phyloP scores from a whole-genome alignment of 2,113 vertebrate species.

The Callionymus lyra region DNA sequence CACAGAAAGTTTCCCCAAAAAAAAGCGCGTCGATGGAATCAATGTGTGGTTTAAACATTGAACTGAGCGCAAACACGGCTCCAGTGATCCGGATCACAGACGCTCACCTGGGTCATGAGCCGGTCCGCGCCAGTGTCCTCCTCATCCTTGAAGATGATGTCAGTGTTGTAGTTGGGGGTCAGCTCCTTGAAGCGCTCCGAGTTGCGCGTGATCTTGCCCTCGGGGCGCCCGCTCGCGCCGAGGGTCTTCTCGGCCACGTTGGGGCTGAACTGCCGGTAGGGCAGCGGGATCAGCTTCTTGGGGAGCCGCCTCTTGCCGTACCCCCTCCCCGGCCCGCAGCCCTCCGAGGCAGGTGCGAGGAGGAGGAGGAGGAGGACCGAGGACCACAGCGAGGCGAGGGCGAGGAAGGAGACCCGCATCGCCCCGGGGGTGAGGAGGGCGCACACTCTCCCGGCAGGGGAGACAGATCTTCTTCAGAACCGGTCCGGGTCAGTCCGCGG shows the following conservation, averaged over 20 bases:
- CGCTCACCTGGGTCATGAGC: constrained; percentile 92
- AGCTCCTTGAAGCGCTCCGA: constrained; percentile 95
- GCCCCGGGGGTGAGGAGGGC: constrained; percentile 52
- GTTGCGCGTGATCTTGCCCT: constrained; percentile 88
- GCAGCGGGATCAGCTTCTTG: constrained; percentile 86
- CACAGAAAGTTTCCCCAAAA: not conserved
- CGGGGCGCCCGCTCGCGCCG: constrained; percentile 89
- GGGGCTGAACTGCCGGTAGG: constrained; percentile 88
- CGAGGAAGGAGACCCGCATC: constrained; percentile 80
- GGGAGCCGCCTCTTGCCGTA: constrained; percentile 88
- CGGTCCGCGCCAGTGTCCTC: constrained; percentile 96
- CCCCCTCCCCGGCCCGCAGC: constrained; percentile 92
- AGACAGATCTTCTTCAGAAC: constrained; percentile 56
- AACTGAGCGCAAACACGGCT: constrained; percentile 41
- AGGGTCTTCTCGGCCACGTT: constrained; percentile 96
- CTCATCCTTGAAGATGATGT: constrained; percentile 98
- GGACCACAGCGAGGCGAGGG: constrained; percentile 69
- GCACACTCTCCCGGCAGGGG: constrained; percentile 61
- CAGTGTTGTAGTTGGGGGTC: constrained; percentile 94
- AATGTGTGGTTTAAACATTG: constrained; percentile 48
- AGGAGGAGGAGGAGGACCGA: constrained; percentile 78
- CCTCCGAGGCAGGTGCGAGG: constrained; percentile 77
- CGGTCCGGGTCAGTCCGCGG: constrained; percentile 52
- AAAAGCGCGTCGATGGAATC: constrained; percentile 31
- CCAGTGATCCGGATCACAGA: not conserved